Percentiles rank a stretch among this genome's conserved stretches.
These are phyloP conservation scores for Ceyx margarethae DNA, from an alignment of 2,113 vertebrate species.

Conservation along the genomic window DNA sequence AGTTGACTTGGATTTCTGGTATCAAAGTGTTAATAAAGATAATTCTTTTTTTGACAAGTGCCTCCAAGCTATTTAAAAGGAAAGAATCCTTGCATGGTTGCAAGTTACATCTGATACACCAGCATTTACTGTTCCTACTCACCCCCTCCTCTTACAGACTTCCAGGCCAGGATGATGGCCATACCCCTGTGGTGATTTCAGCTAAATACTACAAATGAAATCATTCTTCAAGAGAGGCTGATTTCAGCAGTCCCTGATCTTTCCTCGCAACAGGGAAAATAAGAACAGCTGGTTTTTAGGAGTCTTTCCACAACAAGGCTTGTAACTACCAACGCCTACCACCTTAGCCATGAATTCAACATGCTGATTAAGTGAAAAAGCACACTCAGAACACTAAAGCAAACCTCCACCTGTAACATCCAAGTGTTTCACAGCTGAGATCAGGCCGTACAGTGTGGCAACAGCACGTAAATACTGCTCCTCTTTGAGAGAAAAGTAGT, in stretches of 20 bases:
- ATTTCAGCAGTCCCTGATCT: not conserved
- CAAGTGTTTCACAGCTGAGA: not conserved
- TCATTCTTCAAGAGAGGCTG: not conserved
- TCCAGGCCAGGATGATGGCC: not conserved
- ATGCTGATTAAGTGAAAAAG: not conserved
- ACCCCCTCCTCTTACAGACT: not conserved
- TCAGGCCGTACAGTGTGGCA: not conserved
- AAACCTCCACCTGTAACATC: not conserved
- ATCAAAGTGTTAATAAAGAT: not conserved
- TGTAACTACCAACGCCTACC: not conserved
- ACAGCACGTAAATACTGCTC: not conserved
- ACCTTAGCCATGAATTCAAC: not conserved
- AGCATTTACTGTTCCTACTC: not conserved
- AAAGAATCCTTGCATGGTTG: not conserved
- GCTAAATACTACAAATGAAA: not conserved
- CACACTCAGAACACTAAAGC: accelerated
- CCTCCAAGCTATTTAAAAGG: not conserved
- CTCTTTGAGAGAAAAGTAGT: not conserved
- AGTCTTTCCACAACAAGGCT: not conserved
- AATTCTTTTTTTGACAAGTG: not conserved
- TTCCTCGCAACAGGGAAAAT: not conserved
- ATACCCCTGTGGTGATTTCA: not conserved
- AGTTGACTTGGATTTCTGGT: not conserved
- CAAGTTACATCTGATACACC: not conserved
- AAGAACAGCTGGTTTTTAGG: not conserved